Conservation (phyloP, 2,888 invertebrate genomes). For the Alentia gelatinosa region DNA sequence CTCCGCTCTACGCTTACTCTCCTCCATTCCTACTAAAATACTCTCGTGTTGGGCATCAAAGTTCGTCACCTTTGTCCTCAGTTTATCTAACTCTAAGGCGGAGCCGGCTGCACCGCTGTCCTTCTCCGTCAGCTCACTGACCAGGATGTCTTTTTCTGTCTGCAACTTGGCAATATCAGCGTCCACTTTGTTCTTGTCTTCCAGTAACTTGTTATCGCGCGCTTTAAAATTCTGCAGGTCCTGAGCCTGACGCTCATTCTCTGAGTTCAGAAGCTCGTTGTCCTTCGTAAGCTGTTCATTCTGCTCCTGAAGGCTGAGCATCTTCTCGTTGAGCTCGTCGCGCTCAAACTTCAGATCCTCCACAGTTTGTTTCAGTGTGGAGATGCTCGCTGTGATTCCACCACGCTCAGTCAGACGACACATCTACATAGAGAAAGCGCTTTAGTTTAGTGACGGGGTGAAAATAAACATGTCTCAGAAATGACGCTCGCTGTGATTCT, state of each 20-base stretch:
- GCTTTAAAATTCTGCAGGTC: not conserved
- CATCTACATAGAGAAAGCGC: not conserved
- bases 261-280: conserved; percentile 45
- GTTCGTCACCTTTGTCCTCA: not conserved
- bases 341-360: conserved; percentile 63
- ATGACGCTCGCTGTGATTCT: conserved; percentile 44
- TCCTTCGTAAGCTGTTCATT: conserved; percentile 49
- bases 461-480: too few species aligned
- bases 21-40: conserved; percentile 11
- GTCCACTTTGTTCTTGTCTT: not conserved
- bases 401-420: conserved; percentile 48
- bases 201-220: not conserved
- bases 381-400: conserved; percentile 40
- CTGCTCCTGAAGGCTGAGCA: conserved; percentile 25
- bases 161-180: not conserved
- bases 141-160: not conserved
- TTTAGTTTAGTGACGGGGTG: too few species aligned
- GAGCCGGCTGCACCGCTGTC: not conserved
- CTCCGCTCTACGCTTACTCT: conserved; percentile 56
- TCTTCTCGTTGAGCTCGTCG: conserved; percentile 61
- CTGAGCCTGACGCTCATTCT: conserved; percentile 52
- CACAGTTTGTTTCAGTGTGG: conserved; percentile 56
- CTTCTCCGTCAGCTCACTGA: not conserved
- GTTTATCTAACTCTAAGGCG: not conserved
- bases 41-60: conserved; percentile 4